Conservation (phyloP, 2,797 vertebrate species). For the Xenopus petersii region DNA sequence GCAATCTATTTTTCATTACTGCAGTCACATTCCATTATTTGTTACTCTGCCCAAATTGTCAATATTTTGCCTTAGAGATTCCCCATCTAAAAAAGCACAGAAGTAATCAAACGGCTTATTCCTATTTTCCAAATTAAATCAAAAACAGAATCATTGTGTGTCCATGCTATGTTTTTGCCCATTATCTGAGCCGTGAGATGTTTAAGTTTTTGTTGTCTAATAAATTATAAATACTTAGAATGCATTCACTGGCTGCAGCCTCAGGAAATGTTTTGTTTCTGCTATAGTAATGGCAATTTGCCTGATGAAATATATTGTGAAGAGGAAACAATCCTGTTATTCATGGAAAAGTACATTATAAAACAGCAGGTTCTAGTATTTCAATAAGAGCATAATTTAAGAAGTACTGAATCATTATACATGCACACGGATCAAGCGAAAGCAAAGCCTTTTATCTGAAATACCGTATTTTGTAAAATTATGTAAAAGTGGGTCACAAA, state of each 20-base stretch:
- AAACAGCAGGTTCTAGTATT: not conserved
- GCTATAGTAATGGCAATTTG: conserved; percentile 24
- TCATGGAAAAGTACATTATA: conserved; percentile 4
- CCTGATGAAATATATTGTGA: conserved; percentile 17
- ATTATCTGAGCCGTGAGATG: conserved; percentile 32
- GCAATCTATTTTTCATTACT: no score
- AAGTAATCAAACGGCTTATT: no score
- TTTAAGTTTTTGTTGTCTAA: conserved; percentile 35
- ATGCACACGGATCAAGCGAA: not conserved
- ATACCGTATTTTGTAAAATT: not conserved
- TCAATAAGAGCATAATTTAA: conserved; percentile 1
- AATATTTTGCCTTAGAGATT: not conserved
- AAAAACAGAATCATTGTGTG: conserved; percentile 15
- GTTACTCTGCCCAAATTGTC: no score
- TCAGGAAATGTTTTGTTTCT: conserved; percentile 36
- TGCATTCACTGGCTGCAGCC: conserved; percentile 14
- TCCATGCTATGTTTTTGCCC: conserved; percentile 21
- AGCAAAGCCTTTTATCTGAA: not conserved
- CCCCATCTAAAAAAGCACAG: no score
- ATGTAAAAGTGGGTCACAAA: not conserved
- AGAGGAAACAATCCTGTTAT: conserved; percentile 6
- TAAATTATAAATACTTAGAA: conserved; percentile 36
- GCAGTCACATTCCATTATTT: no score
- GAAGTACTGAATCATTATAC: not conserved
- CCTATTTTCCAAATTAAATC: conserved; percentile 7